A percentile compares a stretch with the other conserved stretches of the same genome.
These are phyloP conservation scores for Sphaerodactylus townsendi DNA, from an alignment of 2,113 vertebrate genomes.

Conservation along the genomic window DNA sequence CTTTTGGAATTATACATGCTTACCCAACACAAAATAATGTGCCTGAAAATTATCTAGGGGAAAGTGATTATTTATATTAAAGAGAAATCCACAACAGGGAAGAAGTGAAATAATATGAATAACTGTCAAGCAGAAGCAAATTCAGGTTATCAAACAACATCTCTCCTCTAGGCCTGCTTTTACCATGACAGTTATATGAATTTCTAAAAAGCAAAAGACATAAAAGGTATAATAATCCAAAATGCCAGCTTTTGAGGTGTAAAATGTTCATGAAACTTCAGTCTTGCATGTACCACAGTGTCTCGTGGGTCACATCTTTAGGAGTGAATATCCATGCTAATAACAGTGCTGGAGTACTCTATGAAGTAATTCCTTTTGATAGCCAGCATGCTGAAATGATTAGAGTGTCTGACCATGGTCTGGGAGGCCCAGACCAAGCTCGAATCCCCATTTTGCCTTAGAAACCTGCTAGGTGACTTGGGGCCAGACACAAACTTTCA, in stretches of 20 bases:
- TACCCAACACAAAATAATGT: not conserved
- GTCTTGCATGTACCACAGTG: not conserved
- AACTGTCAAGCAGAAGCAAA: not conserved
- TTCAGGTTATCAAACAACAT: not conserved
- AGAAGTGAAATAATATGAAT: not conserved
- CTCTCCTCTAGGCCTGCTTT: not conserved
- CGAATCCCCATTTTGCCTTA: too few relatives aligned
- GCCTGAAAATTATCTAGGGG: not conserved
- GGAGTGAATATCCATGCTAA: not conserved
- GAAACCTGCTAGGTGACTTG: too few relatives aligned
- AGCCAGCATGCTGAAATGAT: too few relatives aligned
- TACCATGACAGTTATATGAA: not conserved
- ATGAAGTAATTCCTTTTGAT: too few relatives aligned
- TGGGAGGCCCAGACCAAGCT: too few relatives aligned
- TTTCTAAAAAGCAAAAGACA: constrained; percentile 26
- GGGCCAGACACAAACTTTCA: too few relatives aligned
- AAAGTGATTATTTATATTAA: not conserved
- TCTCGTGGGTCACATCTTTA: not conserved
- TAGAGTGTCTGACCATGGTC: too few relatives aligned
- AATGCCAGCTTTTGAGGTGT: not conserved
- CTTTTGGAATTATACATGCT: too few relatives aligned
- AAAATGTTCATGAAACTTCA: not conserved
- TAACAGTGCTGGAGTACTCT: not conserved
- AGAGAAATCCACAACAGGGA: not conserved
- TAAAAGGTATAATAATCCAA: not conserved